Conservation (phyloP, 2,113 vertebrate species). For the Psilopsiagon aurifrons region DNA sequence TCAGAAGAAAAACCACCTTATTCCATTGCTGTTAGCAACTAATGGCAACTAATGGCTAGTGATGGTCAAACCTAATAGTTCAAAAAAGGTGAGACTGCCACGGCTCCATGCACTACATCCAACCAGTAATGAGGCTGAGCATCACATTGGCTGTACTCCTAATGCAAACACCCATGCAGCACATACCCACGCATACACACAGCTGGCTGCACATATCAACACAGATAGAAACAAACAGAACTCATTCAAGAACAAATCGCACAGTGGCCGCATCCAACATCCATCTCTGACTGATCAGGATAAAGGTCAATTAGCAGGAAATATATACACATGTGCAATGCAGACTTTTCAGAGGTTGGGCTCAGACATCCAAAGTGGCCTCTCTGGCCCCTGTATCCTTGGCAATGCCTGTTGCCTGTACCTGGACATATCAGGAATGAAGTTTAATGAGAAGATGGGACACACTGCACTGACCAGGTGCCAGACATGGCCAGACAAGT, state of each 20-base stretch:
- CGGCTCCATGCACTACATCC: background rate
- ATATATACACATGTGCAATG: fast-evolving
- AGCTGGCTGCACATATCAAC: background rate
- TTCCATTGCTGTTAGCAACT: background rate
- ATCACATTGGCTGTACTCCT: background rate
- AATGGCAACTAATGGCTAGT: background rate
- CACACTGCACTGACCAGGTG: background rate
- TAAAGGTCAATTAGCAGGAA: background rate
- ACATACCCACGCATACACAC: too few species aligned
- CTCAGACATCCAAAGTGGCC: background rate
- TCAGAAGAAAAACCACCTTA: background rate
- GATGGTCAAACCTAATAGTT: background rate
- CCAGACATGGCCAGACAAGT: background rate
- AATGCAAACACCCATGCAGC: background rate
- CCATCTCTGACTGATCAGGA: background rate
- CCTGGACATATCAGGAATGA: background rate
- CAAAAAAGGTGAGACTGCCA: background rate
- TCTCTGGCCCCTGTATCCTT: background rate
- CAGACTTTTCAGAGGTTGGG: background rate
- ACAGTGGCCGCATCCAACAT: background rate
- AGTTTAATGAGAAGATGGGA: background rate
- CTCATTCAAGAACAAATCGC: background rate
- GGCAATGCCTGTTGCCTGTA: background rate
- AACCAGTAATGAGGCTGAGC: background rate
- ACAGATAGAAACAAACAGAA: background rate